These are phyloP conservation scores for Poecilia picta DNA, from an alignment of 2,797 vertebrate species.

Conservation along the genomic window DNA sequence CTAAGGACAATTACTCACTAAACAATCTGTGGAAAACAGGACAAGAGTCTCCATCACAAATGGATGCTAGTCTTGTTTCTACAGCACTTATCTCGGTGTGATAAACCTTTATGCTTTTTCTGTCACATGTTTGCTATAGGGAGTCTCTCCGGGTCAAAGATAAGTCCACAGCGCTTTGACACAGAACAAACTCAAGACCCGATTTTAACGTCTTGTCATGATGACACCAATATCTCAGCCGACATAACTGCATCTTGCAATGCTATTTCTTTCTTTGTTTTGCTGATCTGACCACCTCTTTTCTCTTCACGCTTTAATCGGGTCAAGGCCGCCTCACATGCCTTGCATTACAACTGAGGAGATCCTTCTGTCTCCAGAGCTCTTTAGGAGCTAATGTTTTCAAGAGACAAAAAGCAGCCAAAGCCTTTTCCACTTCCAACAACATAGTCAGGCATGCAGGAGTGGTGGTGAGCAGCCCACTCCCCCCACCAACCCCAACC, in stretches of 20 bases:
- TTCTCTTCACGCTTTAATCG: slow-evolving; percentile 1
- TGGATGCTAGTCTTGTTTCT: not conserved
- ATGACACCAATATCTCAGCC: not conserved
- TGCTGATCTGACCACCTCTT: not conserved
- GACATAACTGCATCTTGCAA: not conserved
- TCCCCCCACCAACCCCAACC: not conserved
- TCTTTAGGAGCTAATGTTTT: slow-evolving; percentile 9
- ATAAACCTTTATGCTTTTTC: not conserved
- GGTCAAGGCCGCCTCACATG: slow-evolving; percentile 20
- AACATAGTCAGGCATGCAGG: slow-evolving; percentile 12
- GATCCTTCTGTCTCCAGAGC: slow-evolving; percentile 9
- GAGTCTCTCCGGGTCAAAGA: slow-evolving; percentile 1
- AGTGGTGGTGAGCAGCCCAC: slow-evolving; percentile 14
- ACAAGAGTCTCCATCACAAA: not conserved
- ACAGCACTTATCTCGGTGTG: not conserved
- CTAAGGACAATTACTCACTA: not conserved
- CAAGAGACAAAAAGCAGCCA: slow-evolving; percentile 16
- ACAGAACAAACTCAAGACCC: not conserved
- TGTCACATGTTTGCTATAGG: not conserved
- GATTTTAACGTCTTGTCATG: not conserved
- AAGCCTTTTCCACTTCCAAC: slow-evolving; percentile 5
- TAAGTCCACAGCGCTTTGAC: not conserved
- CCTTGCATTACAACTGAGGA: slow-evolving; percentile 25
- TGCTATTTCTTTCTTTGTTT: not conserved
- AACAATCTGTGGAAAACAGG: slow-evolving; percentile 1